These are phyloP conservation scores for Periophthalmus magnuspinnatus DNA, from an alignment of 2,797 vertebrate species.

Conservation along the genomic window DNA sequence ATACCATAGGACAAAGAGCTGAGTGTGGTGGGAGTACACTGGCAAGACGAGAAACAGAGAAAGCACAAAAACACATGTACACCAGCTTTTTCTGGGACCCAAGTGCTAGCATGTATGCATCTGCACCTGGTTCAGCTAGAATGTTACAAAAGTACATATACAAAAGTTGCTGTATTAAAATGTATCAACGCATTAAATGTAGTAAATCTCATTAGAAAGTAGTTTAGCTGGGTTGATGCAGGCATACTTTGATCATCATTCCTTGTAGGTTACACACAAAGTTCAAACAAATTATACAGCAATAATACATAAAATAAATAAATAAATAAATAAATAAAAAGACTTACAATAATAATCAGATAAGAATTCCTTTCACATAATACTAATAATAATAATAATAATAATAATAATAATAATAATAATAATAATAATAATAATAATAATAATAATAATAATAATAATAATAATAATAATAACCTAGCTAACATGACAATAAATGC, in stretches of 20 bases:
- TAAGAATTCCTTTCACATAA: not conserved
- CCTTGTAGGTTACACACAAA: not conserved
- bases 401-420: no score
- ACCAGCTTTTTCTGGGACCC: conserved; percentile 33
- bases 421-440: no score
- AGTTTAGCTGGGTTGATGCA: not conserved
- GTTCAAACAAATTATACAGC: not conserved
- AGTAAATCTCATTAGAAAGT: not conserved
- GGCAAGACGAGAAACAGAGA: conserved; percentile 67
- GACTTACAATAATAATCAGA: not conserved
- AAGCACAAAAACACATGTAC: conserved; percentile 60
- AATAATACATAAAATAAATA: no score
- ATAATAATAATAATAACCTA: no score
- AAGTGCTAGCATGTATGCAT: conserved; percentile 25
- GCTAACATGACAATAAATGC: not conserved
- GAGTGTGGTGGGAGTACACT: conserved; percentile 73
- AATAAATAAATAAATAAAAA: no score
- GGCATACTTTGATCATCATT: not conserved
- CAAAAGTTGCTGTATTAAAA: not conserved
- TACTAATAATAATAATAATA: no score
- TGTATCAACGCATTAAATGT: not conserved
- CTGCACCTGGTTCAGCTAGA: conserved; percentile 43
- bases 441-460: no score
- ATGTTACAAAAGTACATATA: not conserved
- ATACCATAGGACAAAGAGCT: conserved; percentile 76